These are phyloP conservation scores for Hemithea aestivaria DNA, from an alignment of 2,888 invertebrate genomes.

Conservation along the genomic window DNA sequence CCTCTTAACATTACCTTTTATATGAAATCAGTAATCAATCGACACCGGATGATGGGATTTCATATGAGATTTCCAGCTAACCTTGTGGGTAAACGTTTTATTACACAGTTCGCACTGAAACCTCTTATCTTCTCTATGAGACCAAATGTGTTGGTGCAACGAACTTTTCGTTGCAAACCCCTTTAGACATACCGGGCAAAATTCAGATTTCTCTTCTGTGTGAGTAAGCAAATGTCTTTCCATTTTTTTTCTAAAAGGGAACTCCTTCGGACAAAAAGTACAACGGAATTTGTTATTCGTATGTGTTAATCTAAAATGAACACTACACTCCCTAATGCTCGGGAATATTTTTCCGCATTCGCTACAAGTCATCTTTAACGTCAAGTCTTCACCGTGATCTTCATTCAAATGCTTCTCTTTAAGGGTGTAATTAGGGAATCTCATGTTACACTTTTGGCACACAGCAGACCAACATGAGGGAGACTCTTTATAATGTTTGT, in stretches of 20 bases:
- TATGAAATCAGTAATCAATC: slow-evolving; percentile 8
- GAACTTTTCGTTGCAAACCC: slow-evolving; percentile 28
- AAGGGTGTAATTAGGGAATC: slow-evolving; percentile 10
- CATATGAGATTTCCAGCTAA: slow-evolving; percentile 23
- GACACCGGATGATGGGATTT: slow-evolving; percentile 52
- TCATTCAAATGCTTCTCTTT: slow-evolving; percentile 20
- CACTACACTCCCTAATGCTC: slow-evolving; percentile 1
- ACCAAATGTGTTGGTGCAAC: slow-evolving; percentile 30
- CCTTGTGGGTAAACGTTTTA: slow-evolving; percentile 16
- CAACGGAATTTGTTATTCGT: slow-evolving; percentile 6
- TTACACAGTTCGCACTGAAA: slow-evolving; percentile 19
- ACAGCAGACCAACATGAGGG: slow-evolving; percentile 12
- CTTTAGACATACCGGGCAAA: slow-evolving; percentile 13
- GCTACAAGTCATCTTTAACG: slow-evolving; percentile 4
- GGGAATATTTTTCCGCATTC: slow-evolving; percentile 11
- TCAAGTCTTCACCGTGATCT: slow-evolving; percentile 27
- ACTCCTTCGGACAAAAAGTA: slow-evolving; percentile 8
- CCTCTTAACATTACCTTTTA: too few species aligned
- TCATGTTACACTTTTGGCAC: slow-evolving; percentile 23
- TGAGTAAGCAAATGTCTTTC: slow-evolving; percentile 7
- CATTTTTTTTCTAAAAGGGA: not conserved
- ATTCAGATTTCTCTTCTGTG: slow-evolving; percentile 5
- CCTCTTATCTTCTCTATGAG: slow-evolving; percentile 26
- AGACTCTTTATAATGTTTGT: slow-evolving; percentile 12
- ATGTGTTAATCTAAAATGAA: slow-evolving; percentile 6